Conservation (phyloP, 92 coral and sea anemone species). For the Zoanthus sociatus region DNA sequence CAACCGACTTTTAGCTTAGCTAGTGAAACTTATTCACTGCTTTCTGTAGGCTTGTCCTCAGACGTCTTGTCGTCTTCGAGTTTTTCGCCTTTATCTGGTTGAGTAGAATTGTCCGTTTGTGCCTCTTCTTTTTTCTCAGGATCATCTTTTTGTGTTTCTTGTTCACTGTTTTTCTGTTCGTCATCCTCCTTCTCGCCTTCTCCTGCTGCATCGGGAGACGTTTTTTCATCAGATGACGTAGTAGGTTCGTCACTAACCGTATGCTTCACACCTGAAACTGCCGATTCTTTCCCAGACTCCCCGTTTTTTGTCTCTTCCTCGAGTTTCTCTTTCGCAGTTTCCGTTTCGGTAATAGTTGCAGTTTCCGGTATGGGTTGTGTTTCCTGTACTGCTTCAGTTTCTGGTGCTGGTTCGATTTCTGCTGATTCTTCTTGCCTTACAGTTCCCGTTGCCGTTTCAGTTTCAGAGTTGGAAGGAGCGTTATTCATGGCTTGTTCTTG, state of each 20-base stretch:
- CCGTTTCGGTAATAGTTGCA: conserved; percentile 15
- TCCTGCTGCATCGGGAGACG: conserved; percentile 13
- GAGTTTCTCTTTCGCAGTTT: background rate
- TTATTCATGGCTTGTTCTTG: conserved; percentile 31
- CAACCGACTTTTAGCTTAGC: background rate
- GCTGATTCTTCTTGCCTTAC: background rate
- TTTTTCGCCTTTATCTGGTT: conserved; percentile 18
- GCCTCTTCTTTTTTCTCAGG: conserved; percentile 45
- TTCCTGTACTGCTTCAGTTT: conserved; percentile 6
- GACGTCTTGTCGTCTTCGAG: conserved; percentile 31
- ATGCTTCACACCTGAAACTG: background rate
- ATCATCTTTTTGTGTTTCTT: conserved; percentile 30
- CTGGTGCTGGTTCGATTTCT: conserved; percentile 6
- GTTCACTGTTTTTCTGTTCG: conserved; percentile 15
- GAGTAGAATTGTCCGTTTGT: conserved; percentile 10
- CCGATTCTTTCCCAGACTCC: background rate
- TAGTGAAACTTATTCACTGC: conserved; percentile 25
- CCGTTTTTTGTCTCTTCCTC: conserved; percentile 15
- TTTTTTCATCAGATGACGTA: conserved; percentile 18
- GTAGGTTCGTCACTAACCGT: background rate
- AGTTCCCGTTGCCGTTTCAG: background rate
- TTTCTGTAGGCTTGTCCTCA: conserved; percentile 53
- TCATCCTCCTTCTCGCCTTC: conserved; percentile 16
- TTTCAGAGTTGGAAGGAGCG: background rate
- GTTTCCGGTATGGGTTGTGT: background rate